Conservation (phyloP, 2,113 vertebrate species). For the Chloebia gouldiae region DNA sequence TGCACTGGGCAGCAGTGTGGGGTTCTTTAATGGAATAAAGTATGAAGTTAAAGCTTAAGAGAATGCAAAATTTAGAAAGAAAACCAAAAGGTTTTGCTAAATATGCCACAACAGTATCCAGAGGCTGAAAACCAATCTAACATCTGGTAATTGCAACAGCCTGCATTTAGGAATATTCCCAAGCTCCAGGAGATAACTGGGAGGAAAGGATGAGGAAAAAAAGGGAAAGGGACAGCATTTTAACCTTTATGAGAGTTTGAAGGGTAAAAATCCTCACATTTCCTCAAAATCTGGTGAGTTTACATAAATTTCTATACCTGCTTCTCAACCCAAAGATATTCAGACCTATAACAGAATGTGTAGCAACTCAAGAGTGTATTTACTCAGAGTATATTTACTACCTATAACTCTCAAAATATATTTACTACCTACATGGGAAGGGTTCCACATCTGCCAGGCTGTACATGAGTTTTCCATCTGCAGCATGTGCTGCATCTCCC, state of each 20-base stretch:
- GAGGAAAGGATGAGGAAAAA: not conserved
- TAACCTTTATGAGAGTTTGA: not conserved
- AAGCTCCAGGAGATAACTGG: not conserved
- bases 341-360: fast-evolving
- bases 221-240: not conserved
- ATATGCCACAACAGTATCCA: not conserved
- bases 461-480: not conserved
- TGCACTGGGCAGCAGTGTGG: not conserved
- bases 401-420: not conserved
- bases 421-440: not conserved
- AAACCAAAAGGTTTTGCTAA: not conserved
- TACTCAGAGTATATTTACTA: not conserved
- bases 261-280: not conserved
- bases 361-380: not conserved
- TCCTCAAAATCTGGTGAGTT: not conserved
- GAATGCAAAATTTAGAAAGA: not conserved
- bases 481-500: not conserved
- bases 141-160: not conserved
- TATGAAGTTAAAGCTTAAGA: not conserved
- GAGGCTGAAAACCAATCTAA: not conserved
- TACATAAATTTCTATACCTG: not conserved
- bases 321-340: not conserved
- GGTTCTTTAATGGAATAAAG: not conserved
- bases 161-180: not conserved
- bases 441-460: not conserved